Base-by-base conservation (phyloP, 2,797 vertebrate species). In the Amniataba percoides region DNA sequence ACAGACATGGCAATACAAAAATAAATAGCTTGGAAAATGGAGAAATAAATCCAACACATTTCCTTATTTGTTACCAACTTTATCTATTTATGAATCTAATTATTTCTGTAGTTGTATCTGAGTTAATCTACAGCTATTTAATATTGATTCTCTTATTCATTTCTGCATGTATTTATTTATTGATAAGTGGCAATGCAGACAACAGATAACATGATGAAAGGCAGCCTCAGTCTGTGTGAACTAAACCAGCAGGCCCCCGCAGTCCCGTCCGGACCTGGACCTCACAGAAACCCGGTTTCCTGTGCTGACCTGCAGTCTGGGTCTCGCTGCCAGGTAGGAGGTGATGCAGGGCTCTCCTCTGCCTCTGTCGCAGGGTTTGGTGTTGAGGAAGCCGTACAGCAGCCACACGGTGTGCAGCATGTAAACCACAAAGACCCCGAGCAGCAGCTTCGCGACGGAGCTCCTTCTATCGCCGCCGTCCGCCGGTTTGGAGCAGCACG, bases 381-480 rank as follows among this genome's bases (percentile, higher is more conserved):
- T 97, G 93, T 97, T 96, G 76, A 99, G 93, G 86, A 99, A 98
- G 84, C 97, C 96, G 84, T 97, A 97, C 89, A 99, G 96, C 58
- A 98, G 95, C 97, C 97, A 99, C 90, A 96, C 97, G 27, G 97
- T 99, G 94, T 99, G 97, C 48, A 94, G 95, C 93, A 96, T 95
- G 73, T 99, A 99, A 1, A 97, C 96, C 85, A 96, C 94, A 76
- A 99, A 97, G 82, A 98, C 96, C 55, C 97, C 98, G 82, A 97
- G 94, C 77, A 96, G 95, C 86, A 99, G 92, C 90, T 96, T 96
- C 25, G 96, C 96, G 79, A 97, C 87, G 68, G 96, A 96, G 94
- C 93, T 93, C 81, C 88, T 87, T 53, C 92, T 92, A 10, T 79
- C 76, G 43, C 87, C 78, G 80, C 93, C 81, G 36, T 92, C 93